Evolutionary conservation across 2,888 invertebrate species (phyloP).

Genomic region (Anorthoa munda): DNA sequence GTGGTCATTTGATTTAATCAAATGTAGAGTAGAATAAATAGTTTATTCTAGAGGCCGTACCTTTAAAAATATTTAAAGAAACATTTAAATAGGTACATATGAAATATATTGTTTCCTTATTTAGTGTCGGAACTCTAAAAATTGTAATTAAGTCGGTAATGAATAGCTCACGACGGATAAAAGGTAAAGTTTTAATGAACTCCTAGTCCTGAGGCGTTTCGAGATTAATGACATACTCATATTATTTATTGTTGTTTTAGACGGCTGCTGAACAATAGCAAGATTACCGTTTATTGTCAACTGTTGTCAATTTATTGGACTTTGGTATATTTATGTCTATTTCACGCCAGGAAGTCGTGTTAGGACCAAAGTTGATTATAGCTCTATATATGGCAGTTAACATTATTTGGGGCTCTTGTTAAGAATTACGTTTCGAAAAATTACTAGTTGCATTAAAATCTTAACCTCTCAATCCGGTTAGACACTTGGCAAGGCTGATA

Average conservation of each 20-base stretch:
- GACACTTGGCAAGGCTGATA: no score
- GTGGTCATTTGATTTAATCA: background rate
- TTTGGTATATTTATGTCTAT: background rate
- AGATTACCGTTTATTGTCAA: constrained; percentile 1
- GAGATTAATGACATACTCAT: constrained; percentile 10
- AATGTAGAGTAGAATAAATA: background rate
- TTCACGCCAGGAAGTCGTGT: background rate
- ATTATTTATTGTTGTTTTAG: constrained; percentile 19
- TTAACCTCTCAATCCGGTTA: no score
- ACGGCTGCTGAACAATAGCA: constrained; percentile 21
- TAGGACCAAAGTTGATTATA: no score
- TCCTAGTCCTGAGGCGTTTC: constrained; percentile 12
- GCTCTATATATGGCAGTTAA: no score
- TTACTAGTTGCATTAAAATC: no score
- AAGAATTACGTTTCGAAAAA: no score
- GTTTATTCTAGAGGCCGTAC: background rate
- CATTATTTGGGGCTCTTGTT: no score
- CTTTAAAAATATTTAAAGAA: background rate
- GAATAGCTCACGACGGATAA: constrained; percentile 13
- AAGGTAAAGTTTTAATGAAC: background rate
- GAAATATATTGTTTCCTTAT: constrained; percentile 16
- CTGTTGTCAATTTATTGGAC: background rate
- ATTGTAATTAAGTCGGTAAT: constrained; percentile 19
- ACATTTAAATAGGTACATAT: background rate
- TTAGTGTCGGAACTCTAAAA: constrained; percentile 2